Evolutionary conservation across 2,113 vertebrate species (phyloP).

Genomic region (Menura novaehollandiae): DNA sequence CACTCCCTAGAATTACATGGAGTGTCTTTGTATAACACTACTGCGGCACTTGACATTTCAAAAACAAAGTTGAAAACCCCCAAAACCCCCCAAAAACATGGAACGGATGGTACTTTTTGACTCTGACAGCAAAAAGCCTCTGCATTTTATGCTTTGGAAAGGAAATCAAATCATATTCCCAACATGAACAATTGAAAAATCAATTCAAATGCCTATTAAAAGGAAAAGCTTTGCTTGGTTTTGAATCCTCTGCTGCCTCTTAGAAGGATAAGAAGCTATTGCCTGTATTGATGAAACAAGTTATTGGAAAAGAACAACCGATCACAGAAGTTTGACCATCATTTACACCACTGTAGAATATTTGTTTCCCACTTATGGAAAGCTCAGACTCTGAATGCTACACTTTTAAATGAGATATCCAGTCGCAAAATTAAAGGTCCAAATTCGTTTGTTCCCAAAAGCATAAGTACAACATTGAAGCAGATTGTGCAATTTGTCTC

Average conservation of each 20-base stretch:
- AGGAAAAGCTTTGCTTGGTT: background rate
- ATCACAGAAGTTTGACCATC: background rate
- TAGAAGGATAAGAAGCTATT: background rate
- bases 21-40: background rate
- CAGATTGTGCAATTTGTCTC: background rate
- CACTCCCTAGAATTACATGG: background rate
- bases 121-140: background rate
- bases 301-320: background rate
- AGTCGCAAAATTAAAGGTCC: background rate
- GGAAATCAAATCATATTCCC: background rate
- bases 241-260: background rate
- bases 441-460: background rate
- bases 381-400: background rate
- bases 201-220: background rate
- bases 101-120: background rate
- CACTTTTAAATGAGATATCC: background rate
- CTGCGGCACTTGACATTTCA: background rate
- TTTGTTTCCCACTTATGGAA: background rate
- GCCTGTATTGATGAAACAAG: background rate
- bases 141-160: background rate
- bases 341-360: background rate
- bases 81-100: background rate
- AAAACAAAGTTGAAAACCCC: background rate
- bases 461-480: background rate
- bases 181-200: background rate